Evolutionary conservation across 2,888 invertebrate species (phyloP), one percentile per base, ranked within the genome.

Genomic region (Metallyticus violacea): DNA sequence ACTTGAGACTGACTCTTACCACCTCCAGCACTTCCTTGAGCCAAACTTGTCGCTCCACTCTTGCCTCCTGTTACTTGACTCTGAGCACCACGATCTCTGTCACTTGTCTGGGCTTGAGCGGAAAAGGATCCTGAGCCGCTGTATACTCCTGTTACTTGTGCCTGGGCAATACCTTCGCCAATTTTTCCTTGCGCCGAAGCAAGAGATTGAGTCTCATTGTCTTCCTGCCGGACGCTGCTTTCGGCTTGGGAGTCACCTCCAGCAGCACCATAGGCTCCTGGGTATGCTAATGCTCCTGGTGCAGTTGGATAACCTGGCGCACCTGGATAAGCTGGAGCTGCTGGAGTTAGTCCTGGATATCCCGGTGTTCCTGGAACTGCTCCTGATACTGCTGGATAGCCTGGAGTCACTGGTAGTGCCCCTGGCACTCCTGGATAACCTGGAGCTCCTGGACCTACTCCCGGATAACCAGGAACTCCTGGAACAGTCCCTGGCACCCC

Each of bases 61-160:
- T 94, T 94, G 86, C 95, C 95, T 7, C 96, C 97, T 92, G 95
- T 94, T 89, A 93, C 92, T 90, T 93, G 93, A 1, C 93, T 92
- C 90, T 95, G 95, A 2, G 96, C 96, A 81, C 95, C 95, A 90
- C 96, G 94, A 89, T 94, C 95, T 30, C 93, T 94, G 87, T 96
- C 96, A 77, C 94, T 95, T 22, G 96, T 96, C 91, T 96, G 96
- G 6, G 97, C 97, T 90, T 95, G 96, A 7, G 97, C 97, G 88
- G 96, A 96, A 90, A 97, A 97, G 0, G 96, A 95, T 22, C 97
- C 97, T 27, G 94, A 93, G 1, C 96, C 96, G 0, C 95, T 94
- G 90, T 97, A 97, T 0, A 95, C 95, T 29, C 97, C 97, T 85
- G 95, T 95, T 0, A 97, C 97, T 92, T 97, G 96, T 0, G 97